Conservation (phyloP, 37 sponge, comb jelly and placozoan species). For the Spongilla lacustris region DNA sequence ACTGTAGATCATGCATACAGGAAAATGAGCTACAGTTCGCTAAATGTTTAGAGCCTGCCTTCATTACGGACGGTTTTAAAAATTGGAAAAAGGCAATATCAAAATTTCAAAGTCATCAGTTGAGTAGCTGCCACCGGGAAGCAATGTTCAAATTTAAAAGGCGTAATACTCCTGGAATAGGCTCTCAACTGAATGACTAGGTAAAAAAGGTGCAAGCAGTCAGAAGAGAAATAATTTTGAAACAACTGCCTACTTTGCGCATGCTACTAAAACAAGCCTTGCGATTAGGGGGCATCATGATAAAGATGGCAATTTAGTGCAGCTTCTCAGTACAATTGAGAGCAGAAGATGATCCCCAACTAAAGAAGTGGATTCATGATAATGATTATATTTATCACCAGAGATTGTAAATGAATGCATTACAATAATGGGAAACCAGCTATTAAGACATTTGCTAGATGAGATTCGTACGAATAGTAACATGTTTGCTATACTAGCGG, state of each 20-base stretch:
- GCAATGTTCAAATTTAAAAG: constrained; percentile 38
- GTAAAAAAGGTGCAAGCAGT: constrained; percentile 12
- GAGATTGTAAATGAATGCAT: constrained; percentile 46
- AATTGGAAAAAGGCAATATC: constrained; percentile 62
- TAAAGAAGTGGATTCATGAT: constrained; percentile 13
- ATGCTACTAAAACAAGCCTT: constrained; percentile 20
- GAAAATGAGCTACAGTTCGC: constrained; percentile 7
- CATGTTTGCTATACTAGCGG: constrained; percentile 14
- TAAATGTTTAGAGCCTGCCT: constrained; percentile 33
- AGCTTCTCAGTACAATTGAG: constrained; percentile 15
- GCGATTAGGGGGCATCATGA: constrained; percentile 53
- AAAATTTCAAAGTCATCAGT: constrained; percentile 29
- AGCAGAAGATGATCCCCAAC: background rate
- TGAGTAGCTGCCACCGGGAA: constrained; percentile 11
- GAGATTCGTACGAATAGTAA: background rate
- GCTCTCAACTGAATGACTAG: constrained; percentile 8
- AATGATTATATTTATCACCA: constrained; percentile 13
- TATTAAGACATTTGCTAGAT: background rate
- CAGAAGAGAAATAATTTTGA: constrained; percentile 15
- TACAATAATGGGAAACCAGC: constrained; percentile 17
- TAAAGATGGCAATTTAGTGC: constrained; percentile 32
- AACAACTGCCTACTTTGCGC: constrained; percentile 31
- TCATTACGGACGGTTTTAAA: constrained; percentile 45
- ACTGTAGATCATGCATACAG: constrained; percentile 36
- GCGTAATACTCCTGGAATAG: background rate